phyloP scores from a whole-genome alignment of 2,888 invertebrate genomes.

The Sinodicranocentrus sp. region DNA sequence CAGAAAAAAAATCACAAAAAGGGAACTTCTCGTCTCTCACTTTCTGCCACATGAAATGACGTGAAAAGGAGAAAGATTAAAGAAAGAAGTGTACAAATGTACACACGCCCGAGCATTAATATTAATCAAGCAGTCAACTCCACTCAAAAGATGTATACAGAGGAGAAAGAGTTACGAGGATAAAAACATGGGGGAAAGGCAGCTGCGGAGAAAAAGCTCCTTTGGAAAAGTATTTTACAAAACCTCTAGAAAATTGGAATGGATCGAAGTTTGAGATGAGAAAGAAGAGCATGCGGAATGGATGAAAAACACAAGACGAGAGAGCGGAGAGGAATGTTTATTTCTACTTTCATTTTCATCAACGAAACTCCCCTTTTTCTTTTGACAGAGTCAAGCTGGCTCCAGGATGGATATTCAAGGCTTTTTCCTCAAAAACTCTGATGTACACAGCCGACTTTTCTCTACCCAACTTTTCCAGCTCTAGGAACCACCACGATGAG shows the following conservation, averaged over 20 bases:
- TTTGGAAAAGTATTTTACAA: slow-evolving; percentile 51
- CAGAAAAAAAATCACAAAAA: slow-evolving; percentile 10
- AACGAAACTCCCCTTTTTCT: slow-evolving; percentile 42
- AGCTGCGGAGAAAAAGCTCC: slow-evolving; percentile 46
- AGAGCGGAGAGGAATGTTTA: slow-evolving; percentile 37
- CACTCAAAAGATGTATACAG: not conserved
- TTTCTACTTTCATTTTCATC: slow-evolving; percentile 27
- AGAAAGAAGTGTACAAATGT: slow-evolving; percentile 48
- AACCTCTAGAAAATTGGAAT: slow-evolving; percentile 45
- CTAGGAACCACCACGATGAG: too few relatives aligned
- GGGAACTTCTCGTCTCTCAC: not conserved
- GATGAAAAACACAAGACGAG: slow-evolving; percentile 50
- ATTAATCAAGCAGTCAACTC: slow-evolving; percentile 57
- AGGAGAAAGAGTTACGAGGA: not conserved
- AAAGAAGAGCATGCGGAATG: slow-evolving; percentile 57
- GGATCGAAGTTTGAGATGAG: slow-evolving; percentile 59
- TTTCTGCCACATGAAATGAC: slow-evolving; percentile 45
- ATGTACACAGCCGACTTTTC: too few relatives aligned
- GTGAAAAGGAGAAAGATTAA: slow-evolving; percentile 68
- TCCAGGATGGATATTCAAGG: not conserved
- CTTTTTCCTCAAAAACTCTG: not conserved
- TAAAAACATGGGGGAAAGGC: slow-evolving; percentile 7
- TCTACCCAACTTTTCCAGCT: too few relatives aligned
- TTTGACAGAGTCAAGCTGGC: slow-evolving; percentile 42
- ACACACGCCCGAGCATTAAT: slow-evolving; percentile 56